Evolutionary conservation across 1,140 invertebrate genomes (phyloP).

Genomic region (Lysiphlebus fabarum): DNA sequence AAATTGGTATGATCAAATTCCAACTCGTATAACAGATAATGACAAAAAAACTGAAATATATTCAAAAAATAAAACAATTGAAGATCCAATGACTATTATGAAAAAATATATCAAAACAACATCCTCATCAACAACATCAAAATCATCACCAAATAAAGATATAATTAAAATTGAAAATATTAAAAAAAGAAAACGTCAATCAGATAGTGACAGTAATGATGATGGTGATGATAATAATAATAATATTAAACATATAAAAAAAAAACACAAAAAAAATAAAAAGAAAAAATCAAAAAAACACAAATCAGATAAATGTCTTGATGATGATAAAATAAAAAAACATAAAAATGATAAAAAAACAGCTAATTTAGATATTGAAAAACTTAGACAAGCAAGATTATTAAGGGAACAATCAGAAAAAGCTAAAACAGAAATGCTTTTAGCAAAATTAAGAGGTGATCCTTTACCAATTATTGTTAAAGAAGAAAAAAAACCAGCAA

Average conservation of each 20-base stretch:
- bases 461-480: slow-evolving; percentile 31
- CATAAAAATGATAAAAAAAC: slow-evolving; percentile 39
- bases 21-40: slow-evolving; percentile 51
- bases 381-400: slow-evolving; percentile 75
- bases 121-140: slow-evolving; percentile 29
- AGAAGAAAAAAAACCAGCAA: slow-evolving; percentile 37
- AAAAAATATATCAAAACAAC: slow-evolving; percentile 57
- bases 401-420: slow-evolving; percentile 77
- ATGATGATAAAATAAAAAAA: slow-evolving; percentile 41
- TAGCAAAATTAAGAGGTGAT: slow-evolving; percentile 65
- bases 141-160: neutral
- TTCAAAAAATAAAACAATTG: slow-evolving; percentile 60
- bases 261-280: slow-evolving; percentile 35
- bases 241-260: slow-evolving; percentile 41
- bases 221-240: slow-evolving; percentile 27
- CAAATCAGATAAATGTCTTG: slow-evolving; percentile 20
- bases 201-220: slow-evolving; percentile 30
- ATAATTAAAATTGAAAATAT: slow-evolving; percentile 31
- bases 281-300: slow-evolving; percentile 50
- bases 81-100: slow-evolving; percentile 75
- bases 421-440: slow-evolving; percentile 64
- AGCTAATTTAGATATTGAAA: slow-evolving; percentile 60
- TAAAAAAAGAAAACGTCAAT: slow-evolving; percentile 42
- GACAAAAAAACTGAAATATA: slow-evolving; percentile 58
- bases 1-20: slow-evolving; percentile 78